Evolutionary conservation across 1,140 invertebrate species (phyloP).

Genomic region (Zaprionus tsacasi): DNA sequence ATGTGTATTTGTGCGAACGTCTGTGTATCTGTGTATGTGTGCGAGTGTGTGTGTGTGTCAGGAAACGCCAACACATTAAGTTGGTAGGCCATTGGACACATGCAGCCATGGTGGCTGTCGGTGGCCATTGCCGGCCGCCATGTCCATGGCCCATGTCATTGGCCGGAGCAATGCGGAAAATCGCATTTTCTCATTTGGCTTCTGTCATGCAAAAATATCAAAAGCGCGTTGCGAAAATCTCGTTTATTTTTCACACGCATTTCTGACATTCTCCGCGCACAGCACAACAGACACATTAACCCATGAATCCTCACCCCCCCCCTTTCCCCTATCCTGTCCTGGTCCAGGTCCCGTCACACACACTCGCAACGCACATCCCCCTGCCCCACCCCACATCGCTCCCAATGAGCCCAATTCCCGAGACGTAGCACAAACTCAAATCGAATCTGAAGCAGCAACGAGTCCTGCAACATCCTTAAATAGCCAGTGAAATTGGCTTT

Average conservation of each 20-base stretch:
- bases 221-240: slow-evolving; percentile 80
- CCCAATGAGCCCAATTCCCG: slow-evolving; percentile 41
- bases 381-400: slow-evolving; percentile 7
- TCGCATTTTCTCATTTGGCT: slow-evolving; percentile 82
- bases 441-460: slow-evolving; percentile 16
- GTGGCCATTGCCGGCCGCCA: slow-evolving; percentile 39
- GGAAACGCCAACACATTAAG: slow-evolving; percentile 79
- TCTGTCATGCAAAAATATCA: slow-evolving; percentile 82
- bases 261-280: slow-evolving; percentile 65
- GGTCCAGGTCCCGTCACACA: not conserved
- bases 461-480: slow-evolving; percentile 27
- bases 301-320: not conserved
- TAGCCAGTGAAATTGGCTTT: slow-evolving; percentile 11
- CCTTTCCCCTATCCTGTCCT: not conserved
- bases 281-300: slow-evolving; percentile 27
- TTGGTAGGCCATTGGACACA: slow-evolving; percentile 75
- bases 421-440: slow-evolving; percentile 36
- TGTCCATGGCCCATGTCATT: slow-evolving; percentile 75
- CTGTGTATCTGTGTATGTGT: slow-evolving; percentile 1
- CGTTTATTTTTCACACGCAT: slow-evolving; percentile 82
- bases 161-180: slow-evolving; percentile 80
- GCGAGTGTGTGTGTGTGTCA: slow-evolving; percentile 54
- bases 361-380: slow-evolving; percentile 6
- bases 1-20: slow-evolving; percentile 54
- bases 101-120: slow-evolving; percentile 53